These are phyloP conservation scores for Pedicia rivosa DNA, from an alignment of 2,888 invertebrate genomes.

Conservation along the genomic window DNA sequence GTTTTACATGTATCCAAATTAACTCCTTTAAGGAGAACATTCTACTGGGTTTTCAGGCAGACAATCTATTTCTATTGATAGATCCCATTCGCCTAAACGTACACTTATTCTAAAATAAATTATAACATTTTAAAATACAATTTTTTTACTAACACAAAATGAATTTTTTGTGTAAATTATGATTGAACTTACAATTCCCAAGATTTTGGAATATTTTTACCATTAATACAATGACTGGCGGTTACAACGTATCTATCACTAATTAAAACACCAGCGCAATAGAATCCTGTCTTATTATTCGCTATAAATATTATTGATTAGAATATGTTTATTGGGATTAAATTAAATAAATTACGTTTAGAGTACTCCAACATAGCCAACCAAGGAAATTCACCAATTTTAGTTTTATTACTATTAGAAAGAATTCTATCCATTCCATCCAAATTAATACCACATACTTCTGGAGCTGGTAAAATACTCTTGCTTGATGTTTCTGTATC, in stretches of 20 bases:
- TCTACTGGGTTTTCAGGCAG: constrained; percentile 12
- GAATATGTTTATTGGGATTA: not conserved
- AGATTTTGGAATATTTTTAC: constrained; percentile 19
- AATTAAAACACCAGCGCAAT: constrained; percentile 85
- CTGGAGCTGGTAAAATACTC: constrained; percentile 5
- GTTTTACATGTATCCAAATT: constrained; percentile 32
- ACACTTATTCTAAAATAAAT: constrained; percentile 7
- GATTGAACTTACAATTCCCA: not conserved
- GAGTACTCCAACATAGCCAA: constrained; percentile 35
- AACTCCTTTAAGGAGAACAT: constrained; percentile 34
- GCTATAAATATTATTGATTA: not conserved
- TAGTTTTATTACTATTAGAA: constrained; percentile 32
- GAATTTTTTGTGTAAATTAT: not conserved
- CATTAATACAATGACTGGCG: constrained; percentile 35
- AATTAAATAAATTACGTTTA: constrained; percentile 32
- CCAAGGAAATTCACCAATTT: constrained; percentile 39
- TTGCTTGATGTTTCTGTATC: too few species aligned
- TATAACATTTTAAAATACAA: too few species aligned
- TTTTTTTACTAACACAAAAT: not conserved
- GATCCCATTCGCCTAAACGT: constrained; percentile 35
- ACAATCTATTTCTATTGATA: constrained; percentile 35
- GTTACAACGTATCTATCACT: constrained; percentile 36
- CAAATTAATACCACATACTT: constrained; percentile 4
- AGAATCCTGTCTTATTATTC: constrained; percentile 45
- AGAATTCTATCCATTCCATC: constrained; percentile 32